A percentile compares a stretch with the other conserved stretches of the same genome.
phyloP scores from a whole-genome alignment of 2,797 vertebrate genomes.

The Hydrocynus forskahlii region DNA sequence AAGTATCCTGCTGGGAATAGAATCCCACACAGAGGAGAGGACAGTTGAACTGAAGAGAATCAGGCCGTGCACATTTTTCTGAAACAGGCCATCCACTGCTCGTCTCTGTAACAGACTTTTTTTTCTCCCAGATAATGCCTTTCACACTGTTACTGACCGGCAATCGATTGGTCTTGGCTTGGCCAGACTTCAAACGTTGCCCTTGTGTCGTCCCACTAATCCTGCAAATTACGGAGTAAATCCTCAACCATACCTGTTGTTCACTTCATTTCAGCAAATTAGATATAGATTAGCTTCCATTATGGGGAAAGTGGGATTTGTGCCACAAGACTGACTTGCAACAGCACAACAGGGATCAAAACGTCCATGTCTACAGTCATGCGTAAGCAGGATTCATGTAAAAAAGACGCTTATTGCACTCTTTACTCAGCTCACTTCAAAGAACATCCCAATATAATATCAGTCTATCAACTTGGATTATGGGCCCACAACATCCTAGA shows the following conservation, averaged over 20 bases:
- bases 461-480: slow-evolving; percentile 1
- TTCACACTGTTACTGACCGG: slow-evolving; percentile 50
- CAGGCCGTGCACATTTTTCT: slow-evolving; percentile 21
- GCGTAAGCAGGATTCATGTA: not conserved
- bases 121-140: slow-evolving; percentile 44
- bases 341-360: slow-evolving; percentile 21
- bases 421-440: not conserved
- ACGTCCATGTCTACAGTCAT: slow-evolving; percentile 9
- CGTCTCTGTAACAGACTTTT: slow-evolving; percentile 19
- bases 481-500: not conserved
- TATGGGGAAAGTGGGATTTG: slow-evolving; percentile 34
- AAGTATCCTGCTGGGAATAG: not conserved
- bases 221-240: slow-evolving; percentile 49
- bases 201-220: slow-evolving; percentile 35
- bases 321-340: slow-evolving; percentile 18
- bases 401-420: slow-evolving; percentile 5
- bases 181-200: slow-evolving; percentile 36
- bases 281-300: slow-evolving; percentile 38
- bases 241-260: slow-evolving; percentile 39
- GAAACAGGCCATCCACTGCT: slow-evolving; percentile 25
- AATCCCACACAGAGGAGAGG: not conserved
- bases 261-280: slow-evolving; percentile 45
- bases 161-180: slow-evolving; percentile 53
- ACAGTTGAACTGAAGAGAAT: not conserved
- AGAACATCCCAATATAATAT: not conserved